phyloP scores from a whole-genome alignment of 2,888 invertebrate genomes.

The Agrochola litura region DNA sequence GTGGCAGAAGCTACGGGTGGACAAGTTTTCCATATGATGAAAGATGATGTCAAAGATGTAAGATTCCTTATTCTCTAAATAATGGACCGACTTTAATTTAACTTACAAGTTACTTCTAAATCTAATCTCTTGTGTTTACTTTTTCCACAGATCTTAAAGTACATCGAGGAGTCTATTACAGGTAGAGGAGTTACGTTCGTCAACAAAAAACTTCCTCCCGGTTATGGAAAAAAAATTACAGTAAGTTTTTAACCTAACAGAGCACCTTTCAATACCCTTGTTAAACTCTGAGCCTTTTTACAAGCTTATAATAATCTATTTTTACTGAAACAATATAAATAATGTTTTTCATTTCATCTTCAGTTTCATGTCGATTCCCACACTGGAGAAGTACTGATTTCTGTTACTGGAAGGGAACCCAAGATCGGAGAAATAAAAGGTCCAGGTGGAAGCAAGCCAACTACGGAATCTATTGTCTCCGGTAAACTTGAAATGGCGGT shows the following conservation, averaged over 20 bases:
- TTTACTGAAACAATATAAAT: background rate
- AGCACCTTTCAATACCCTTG: background rate
- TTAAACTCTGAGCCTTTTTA: background rate
- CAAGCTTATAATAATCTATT: no score
- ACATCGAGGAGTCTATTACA: conserved; percentile 70
- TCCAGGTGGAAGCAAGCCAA: conserved; percentile 67
- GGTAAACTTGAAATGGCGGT: conserved; percentile 65
- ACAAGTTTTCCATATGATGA: conserved; percentile 76
- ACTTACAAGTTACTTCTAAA: no score
- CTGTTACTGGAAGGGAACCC: conserved; percentile 70
- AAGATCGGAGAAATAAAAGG: conserved; percentile 63
- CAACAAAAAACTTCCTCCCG: conserved; percentile 56
- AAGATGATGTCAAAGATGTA: conserved; percentile 73
- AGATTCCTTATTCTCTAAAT: conserved; percentile 24
- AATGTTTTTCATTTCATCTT: conserved; percentile 41
- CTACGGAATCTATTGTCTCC: conserved; percentile 59
- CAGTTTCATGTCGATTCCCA: conserved; percentile 74
- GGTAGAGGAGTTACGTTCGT: conserved; percentile 62
- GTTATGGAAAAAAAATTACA: conserved; percentile 57
- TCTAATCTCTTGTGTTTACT: background rate
- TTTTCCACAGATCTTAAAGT: conserved; percentile 72
- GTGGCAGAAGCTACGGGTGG: conserved; percentile 76
- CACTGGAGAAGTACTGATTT: conserved; percentile 68
- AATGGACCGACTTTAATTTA: background rate
- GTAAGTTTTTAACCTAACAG: conserved; percentile 65